Evolutionary conservation across 2,113 vertebrate species (phyloP).

Genomic region (Rallus limicola): DNA sequence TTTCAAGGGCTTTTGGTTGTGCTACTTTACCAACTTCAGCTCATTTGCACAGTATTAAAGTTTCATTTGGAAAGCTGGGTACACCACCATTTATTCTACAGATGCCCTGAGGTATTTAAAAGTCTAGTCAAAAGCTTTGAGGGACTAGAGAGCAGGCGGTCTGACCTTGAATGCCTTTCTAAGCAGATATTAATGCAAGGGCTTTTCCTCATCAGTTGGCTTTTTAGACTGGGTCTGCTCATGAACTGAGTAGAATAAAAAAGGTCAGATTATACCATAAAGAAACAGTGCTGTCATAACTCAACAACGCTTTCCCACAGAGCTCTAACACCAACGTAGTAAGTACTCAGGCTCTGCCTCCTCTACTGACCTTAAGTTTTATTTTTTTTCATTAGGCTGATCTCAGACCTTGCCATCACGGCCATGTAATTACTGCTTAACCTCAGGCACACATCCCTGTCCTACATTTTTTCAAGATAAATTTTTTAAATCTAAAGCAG

Average conservation of each 20-base stretch:
- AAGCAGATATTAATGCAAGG: background rate
- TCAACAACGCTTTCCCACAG: background rate
- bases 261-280: background rate
- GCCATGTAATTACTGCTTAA: background rate
- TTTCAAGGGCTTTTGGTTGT: background rate
- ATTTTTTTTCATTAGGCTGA: background rate
- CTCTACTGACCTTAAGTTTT: background rate
- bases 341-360: background rate
- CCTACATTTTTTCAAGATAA: background rate
- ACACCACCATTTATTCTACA: background rate
- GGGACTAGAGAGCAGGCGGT: background rate
- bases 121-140: background rate
- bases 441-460: background rate
- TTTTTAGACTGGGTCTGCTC: background rate
- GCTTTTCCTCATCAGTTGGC: background rate
- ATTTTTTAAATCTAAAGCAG: background rate
- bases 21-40: background rate
- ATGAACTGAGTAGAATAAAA: background rate
- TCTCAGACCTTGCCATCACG: background rate
- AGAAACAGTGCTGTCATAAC: background rate
- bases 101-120: background rate
- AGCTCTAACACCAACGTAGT: background rate
- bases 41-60: background rate
- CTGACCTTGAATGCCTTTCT: background rate
- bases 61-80: background rate